phyloP scores from a whole-genome alignment of 2,888 invertebrate genomes.

The Lydus trimaculatus region DNA sequence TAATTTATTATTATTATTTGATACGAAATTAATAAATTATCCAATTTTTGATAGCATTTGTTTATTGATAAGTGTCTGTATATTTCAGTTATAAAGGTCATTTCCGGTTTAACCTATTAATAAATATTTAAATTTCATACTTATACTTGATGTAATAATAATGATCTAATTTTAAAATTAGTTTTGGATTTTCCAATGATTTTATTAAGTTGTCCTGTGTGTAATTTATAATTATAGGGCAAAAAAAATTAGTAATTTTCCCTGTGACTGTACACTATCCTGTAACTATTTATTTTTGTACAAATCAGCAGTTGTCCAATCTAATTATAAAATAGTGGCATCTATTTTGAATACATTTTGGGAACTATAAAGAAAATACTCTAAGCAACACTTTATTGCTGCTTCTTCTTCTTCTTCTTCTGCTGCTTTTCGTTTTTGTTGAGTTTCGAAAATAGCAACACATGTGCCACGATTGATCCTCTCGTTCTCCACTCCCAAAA shows the following conservation, averaged over 20 bases:
- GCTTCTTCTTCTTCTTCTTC: neutral
- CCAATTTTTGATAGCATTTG: neutral
- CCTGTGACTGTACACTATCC: neutral
- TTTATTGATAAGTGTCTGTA: neutral
- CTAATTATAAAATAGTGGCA: slow-evolving; percentile 41
- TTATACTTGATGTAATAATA: neutral
- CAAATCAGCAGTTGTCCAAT: slow-evolving; percentile 33
- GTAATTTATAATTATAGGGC: too few relatives aligned
- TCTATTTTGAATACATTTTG: slow-evolving; percentile 38
- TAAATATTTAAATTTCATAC: neutral
- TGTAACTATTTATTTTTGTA: slow-evolving; percentile 33
- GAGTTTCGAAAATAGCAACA: neutral
- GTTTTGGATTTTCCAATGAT: slow-evolving; percentile 5
- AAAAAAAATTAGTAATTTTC: neutral
- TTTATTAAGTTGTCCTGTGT: neutral
- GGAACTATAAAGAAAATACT: slow-evolving; percentile 35
- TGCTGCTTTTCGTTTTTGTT: too few relatives aligned
- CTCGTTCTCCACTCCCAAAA: neutral
- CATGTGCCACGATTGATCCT: neutral
- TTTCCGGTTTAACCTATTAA: slow-evolving; percentile 13
- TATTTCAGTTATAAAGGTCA: slow-evolving; percentile 9
- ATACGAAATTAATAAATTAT: neutral
- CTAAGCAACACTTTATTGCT: slow-evolving; percentile 31
- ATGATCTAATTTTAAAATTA: neutral
- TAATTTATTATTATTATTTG: too few relatives aligned